These are phyloP conservation scores for Enteromius thamalakanensis DNA, from an alignment of 2,797 vertebrate genomes.

Conservation along the genomic window DNA sequence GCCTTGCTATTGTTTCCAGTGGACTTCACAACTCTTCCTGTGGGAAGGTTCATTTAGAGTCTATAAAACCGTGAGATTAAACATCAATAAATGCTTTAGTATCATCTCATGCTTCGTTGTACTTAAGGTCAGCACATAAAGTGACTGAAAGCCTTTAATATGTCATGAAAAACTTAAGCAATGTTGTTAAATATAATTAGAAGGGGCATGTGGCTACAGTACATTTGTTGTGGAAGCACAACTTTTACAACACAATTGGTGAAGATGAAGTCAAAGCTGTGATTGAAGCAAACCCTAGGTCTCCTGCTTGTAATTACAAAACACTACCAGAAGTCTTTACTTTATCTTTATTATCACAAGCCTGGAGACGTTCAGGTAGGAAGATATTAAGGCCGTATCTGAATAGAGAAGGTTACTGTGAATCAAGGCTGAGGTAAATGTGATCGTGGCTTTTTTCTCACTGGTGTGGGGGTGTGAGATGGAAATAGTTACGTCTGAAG, in stretches of 20 bases:
- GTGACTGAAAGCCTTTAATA: conserved; percentile 45
- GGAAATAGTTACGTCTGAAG: conserved; percentile 11
- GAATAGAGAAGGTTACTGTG: conserved; percentile 1
- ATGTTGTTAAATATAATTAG: conserved; percentile 54
- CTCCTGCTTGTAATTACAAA: conserved; percentile 48
- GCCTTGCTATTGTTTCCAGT: conserved; percentile 34
- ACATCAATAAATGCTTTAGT: conserved; percentile 45
- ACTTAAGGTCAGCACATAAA: conserved; percentile 42
- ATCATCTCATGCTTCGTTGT: conserved; percentile 49
- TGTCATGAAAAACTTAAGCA: conserved; percentile 44
- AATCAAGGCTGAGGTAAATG: conserved; percentile 29
- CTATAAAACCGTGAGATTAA: conserved; percentile 50
- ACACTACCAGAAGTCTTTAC: conserved; percentile 30
- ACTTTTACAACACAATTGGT: conserved; percentile 32
- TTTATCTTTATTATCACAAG: conserved; percentile 24
- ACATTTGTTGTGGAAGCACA: conserved; percentile 41
- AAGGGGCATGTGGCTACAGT: conserved; percentile 42
- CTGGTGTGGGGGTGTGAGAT: conserved; percentile 23
- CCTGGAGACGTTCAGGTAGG: conserved; percentile 42
- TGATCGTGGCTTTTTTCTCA: conserved; percentile 30
- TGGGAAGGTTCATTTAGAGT: conserved; percentile 42
- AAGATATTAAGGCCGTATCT: conserved; percentile 36
- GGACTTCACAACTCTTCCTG: conserved; percentile 20
- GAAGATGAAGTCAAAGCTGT: conserved; percentile 30
- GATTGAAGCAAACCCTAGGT: conserved; percentile 30